Evolutionary conservation across 2,888 invertebrate genomes (phyloP), one percentile per base, ranked within the genome.

Genomic region (Sphaerolaimus hirsutus): DNA sequence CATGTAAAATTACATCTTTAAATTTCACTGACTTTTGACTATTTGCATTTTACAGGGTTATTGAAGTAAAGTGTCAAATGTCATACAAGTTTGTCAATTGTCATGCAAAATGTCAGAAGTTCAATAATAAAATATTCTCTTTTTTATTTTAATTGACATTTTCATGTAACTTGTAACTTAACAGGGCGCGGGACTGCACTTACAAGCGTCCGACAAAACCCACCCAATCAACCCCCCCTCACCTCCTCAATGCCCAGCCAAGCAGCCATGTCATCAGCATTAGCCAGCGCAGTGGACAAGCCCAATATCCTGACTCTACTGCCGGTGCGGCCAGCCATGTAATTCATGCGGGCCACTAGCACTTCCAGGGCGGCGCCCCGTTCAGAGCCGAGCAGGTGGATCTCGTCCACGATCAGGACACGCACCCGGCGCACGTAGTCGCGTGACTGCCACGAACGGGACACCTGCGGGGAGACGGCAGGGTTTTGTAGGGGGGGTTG

Each of bases 311-410:
- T 73, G 12, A 93, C 73, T n/a, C 12, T 27, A 40, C 76, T 73
- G 7, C 77, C 74, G 0, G 86, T 87, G 59, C 86, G 81, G 0
- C 81, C 79, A 23, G 83, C 79, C 46, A 97, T 93, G 64, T 84
- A 91, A 69, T 89, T 91, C 36, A 86, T 86, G 58, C 97, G 74
- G 0, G 93, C 93, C 1, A 99, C 87, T 50, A 99, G 93, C 1
- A 97, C 91, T 66, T 97, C 97, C 44, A 97, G 71, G 2, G 74
- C 72, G 1, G 72, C 72, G 24, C 74, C 73, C 52, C 73, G 58
- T 53, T 72, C 72, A 57, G 72, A 80, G 23, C 87, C 91, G 44
- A 99, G 70, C 48, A 99, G 69, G 70, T 99, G 97, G 57, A 97
- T 93, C 69, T 99, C 97, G 64, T 99, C 97, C 53, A 99, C 91